Evolutionary conservation across 2,888 invertebrate genomes (phyloP).

Genomic region (Drosophila yooni): DNA sequence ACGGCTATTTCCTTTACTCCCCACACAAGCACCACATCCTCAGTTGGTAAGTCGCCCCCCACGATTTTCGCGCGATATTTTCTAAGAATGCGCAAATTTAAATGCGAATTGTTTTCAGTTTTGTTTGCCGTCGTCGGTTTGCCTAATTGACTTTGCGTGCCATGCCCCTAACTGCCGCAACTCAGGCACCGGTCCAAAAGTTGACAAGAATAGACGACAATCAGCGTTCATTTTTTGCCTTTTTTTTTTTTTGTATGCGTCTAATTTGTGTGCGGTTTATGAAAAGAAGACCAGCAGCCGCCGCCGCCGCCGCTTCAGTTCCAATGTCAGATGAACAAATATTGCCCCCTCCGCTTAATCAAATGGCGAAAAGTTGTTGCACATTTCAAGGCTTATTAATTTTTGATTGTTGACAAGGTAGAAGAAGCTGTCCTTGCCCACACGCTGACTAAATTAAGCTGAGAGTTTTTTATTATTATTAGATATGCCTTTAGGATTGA

Average conservation of each 20-base stretch:
- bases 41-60: constrained; percentile 10
- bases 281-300: constrained; percentile 43
- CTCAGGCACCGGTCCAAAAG: constrained; percentile 39
- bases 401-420: constrained; percentile 47
- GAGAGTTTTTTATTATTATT: not conserved
- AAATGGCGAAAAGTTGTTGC: constrained; percentile 45
- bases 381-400: constrained; percentile 71
- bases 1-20: constrained; percentile 42
- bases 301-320: constrained; percentile 5
- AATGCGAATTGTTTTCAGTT: constrained; percentile 79
- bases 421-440: not conserved
- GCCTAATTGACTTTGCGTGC: constrained; percentile 75
- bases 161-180: constrained; percentile 9
- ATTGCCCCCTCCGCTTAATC: constrained; percentile 29
- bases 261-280: constrained; percentile 75
- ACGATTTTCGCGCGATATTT: constrained; percentile 44
- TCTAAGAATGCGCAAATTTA: constrained; percentile 76
- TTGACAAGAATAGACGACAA: constrained; percentile 76
- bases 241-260: constrained; percentile 65
- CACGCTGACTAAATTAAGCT: not conserved
- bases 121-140: constrained; percentile 69
- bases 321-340: constrained; percentile 41
- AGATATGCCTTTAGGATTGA: not conserved
- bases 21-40: constrained; percentile 6
- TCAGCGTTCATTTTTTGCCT: constrained; percentile 60